Evolutionary conservation across 2,113 vertebrate species (phyloP), one percentile per base, ranked within the genome.

Genomic region (Macrotis lagotis): DNA sequence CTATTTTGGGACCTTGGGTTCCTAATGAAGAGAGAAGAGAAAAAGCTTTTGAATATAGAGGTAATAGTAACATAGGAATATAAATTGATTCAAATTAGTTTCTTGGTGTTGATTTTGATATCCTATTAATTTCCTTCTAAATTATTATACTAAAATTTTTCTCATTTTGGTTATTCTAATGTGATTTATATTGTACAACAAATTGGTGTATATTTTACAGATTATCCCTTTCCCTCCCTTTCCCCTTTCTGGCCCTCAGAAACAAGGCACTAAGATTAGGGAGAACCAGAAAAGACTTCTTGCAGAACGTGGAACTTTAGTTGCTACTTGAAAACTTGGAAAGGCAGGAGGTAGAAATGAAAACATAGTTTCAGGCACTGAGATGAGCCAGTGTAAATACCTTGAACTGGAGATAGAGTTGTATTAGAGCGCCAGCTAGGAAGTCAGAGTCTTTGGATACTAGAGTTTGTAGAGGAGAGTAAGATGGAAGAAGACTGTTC

Each of bases 71-170:
- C 31, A 74, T 37, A n/a, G 14, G 59, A 74, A 8, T 9, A 66
- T 22, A 26, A 59, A 25, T 49, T 3, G 8, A 22, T 16, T 2
- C 31, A 3, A 5, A 44, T 0, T 6, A 0, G n/a, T 50, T 10
- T 0, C 88, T n/a, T 37, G 44, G 2, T 14, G 0, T 31, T 1
- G 37, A 9, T 2, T 37, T 25, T 50, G 31, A 16, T 16, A 16
- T 25, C n/a, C 44, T 31, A 44, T n/a, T 16, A n/a, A 74, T 74
- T 74, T 16, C 9, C 16, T 74, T 44, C 28, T 74, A 74, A n/a
- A 74, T 74, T n/a, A 5, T 74, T 37, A 74, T n/a, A 59, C 11
- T 59, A 31, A 28, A 59, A 0, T 22, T 74, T n/a, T 74, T 74
- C 16, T 74, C 37, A 74, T 74, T 44, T 74, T 16, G 44, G n/a